A percentile compares a stretch with the other conserved stretches of the same genome.
Conservation (phyloP, 2,797 vertebrate genomes). For the Acanthurus lineatus region DNA sequence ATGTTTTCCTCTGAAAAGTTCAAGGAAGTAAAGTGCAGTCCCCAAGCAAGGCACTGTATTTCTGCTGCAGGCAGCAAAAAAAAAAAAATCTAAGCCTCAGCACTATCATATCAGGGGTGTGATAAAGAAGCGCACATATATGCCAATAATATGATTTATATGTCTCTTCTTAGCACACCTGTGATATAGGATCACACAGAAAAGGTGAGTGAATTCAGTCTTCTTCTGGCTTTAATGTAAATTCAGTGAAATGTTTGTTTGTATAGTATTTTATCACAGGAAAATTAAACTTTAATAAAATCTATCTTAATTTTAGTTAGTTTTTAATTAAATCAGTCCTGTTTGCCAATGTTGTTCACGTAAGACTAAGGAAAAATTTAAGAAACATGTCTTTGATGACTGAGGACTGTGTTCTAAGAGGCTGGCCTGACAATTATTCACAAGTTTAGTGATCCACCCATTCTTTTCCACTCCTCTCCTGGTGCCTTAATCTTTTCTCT, state of each 20-base stretch:
- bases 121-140: constrained; percentile 72
- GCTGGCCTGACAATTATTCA: constrained; percentile 75
- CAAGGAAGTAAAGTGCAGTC: constrained; percentile 67
- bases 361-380: neutral
- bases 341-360: neutral
- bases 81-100: constrained; percentile 71
- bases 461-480: constrained; percentile 9
- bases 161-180: constrained; percentile 42
- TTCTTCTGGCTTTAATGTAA: neutral
- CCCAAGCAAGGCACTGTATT: constrained; percentile 46
- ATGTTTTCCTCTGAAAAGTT: neutral
- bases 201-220: constrained; percentile 60
- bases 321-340: neutral
- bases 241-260: neutral
- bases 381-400: neutral
- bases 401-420: neutral
- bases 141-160: constrained; percentile 65
- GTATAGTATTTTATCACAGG: too few species aligned
- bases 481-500: constrained; percentile 23
- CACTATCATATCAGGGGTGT: constrained; percentile 75
- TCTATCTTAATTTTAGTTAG: too few species aligned
- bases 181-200: constrained; percentile 27
- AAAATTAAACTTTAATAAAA: too few species aligned
- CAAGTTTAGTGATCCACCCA: constrained; percentile 45
- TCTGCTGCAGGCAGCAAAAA: constrained; percentile 33